These are phyloP conservation scores for Pteria penguin DNA, from an alignment of 2,888 invertebrate species.

Conservation along the genomic window DNA sequence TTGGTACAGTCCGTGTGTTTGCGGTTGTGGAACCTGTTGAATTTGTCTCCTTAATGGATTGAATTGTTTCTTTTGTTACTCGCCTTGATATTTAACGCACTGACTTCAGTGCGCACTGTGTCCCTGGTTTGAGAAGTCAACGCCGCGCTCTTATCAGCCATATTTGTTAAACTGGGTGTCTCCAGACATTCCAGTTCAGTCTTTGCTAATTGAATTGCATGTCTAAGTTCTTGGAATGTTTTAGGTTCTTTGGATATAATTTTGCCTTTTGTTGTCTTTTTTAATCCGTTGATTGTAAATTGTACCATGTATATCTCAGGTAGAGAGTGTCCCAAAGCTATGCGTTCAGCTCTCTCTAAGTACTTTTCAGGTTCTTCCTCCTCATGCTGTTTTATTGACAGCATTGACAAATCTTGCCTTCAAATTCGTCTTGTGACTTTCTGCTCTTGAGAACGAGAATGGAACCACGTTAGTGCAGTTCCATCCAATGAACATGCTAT, in stretches of 20 bases:
- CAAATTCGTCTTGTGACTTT: neutral
- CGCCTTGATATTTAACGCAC: neutral
- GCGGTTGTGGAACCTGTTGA: neutral
- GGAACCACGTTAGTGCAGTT: neutral
- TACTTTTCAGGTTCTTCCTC: neutral
- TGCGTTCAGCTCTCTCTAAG: conserved; percentile 5
- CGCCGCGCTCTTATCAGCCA: neutral
- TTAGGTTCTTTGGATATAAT: neutral
- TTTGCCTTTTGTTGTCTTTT: neutral
- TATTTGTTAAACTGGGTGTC: neutral
- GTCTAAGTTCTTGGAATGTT: conserved; percentile 2
- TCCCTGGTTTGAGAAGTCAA: neutral
- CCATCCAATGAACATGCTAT: neutral
- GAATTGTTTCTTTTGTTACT: neutral
- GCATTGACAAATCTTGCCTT: no score
- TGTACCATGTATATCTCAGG: neutral
- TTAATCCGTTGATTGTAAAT: neutral
- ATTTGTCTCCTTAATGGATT: neutral
- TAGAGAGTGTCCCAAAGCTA: neutral
- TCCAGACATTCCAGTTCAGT: neutral
- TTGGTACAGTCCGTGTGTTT: neutral
- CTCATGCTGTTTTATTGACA: neutral
- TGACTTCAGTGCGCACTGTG: neutral
- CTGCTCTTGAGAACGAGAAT: neutral
- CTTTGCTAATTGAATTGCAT: neutral